Evolutionary conservation across 1,140 invertebrate genomes (phyloP).

Genomic region (Heliconius himera): DNA sequence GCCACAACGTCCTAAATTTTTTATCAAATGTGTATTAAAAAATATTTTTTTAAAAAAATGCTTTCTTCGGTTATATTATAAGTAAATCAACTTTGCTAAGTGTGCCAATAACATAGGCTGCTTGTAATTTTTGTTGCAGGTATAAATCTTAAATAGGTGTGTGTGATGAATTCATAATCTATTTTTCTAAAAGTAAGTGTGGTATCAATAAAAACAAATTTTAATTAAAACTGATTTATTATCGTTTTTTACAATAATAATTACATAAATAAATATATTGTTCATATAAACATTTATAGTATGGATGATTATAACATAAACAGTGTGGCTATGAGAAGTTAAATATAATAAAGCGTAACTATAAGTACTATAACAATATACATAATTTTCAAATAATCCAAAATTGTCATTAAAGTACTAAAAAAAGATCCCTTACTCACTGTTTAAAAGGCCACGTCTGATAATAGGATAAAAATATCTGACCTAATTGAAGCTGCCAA

Average conservation of each 20-base stretch:
- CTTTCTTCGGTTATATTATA: too few species aligned
- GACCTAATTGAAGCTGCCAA: constrained; percentile 27
- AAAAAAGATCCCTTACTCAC: constrained; percentile 12
- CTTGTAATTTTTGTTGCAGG: too few species aligned
- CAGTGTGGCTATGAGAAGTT: not conserved
- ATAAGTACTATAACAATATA: not conserved
- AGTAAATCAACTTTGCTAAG: too few species aligned
- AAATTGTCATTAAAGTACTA: not conserved
- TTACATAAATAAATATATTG: not conserved
- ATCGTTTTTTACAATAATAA: not conserved
- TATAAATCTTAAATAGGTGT: too few species aligned
- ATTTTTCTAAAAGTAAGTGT: not conserved
- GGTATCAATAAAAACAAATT: not conserved
- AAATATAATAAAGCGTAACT: not conserved
- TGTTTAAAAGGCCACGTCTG: constrained; percentile 7
- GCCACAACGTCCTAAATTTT: too few species aligned
- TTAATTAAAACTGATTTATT: not conserved
- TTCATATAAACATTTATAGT: not conserved
- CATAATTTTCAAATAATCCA: not conserved
- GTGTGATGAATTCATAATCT: too few species aligned
- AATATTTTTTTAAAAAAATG: too few species aligned
- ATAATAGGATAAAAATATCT: constrained; percentile 29
- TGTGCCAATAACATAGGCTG: too few species aligned
- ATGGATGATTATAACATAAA: not conserved
- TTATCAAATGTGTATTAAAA: too few species aligned